These are phyloP conservation scores for Ladona fulva DNA, from an alignment of 1,140 invertebrate species.

Conservation along the genomic window DNA sequence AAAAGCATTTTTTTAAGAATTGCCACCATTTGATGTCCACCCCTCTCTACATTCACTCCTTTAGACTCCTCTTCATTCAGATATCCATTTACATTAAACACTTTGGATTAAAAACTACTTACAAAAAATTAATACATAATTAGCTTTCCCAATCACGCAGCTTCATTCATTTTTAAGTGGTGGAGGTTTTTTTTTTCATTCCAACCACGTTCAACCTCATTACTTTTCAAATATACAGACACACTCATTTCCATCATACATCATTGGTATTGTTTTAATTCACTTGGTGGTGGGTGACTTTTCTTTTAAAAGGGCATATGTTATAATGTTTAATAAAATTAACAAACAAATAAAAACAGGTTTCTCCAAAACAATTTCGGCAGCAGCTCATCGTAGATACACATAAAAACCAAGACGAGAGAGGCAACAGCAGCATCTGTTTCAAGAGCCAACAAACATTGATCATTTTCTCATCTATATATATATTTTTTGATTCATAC, in stretches of 20 bases:
- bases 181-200: background rate
- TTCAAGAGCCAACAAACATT: conserved; percentile 4
- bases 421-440: background rate
- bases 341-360: conserved; percentile 10
- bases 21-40: background rate
- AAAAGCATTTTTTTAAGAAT: conserved; percentile 5
- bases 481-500: background rate
- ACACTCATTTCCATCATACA: conserved; percentile 6
- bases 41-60: background rate
- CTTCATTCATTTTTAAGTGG: background rate
- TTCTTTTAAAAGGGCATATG: conserved; percentile 2
- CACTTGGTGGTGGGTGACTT: background rate
- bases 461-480: conserved; percentile 7
- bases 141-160: background rate
- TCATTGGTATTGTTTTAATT: background rate
- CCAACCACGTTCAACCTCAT: background rate
- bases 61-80: background rate
- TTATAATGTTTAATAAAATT: conserved; percentile 9
- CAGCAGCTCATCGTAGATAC: background rate
- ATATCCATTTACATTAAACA: background rate
- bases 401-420: background rate
- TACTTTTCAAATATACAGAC: background rate
- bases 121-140: conserved; percentile 11
- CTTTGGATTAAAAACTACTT: conserved; percentile 10
- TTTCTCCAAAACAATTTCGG: conserved; percentile 6